Percentiles rank a stretch among this genome's conserved stretches.
Conservation (phyloP, 2,113 vertebrate genomes). For the Cisticola juncidis region DNA sequence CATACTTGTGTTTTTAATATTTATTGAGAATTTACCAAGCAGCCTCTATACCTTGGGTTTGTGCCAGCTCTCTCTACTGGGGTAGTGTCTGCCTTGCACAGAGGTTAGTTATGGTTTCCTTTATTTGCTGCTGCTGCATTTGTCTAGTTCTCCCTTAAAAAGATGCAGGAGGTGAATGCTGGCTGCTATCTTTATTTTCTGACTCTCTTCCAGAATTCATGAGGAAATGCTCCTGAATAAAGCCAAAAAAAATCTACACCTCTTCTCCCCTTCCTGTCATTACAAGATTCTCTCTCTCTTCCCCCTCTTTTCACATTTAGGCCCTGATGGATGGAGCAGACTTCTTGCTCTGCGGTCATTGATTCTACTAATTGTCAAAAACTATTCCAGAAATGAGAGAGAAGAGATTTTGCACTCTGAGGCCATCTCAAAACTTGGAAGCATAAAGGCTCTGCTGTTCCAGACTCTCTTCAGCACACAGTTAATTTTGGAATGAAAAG, state of each 20-base stretch:
- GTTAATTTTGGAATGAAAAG: conserved; percentile 33
- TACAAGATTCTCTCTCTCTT: conserved; percentile 6
- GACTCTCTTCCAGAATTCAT: conserved; percentile 25
- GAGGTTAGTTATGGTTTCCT: not conserved
- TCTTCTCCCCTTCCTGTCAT: conserved; percentile 43
- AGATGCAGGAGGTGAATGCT: conserved; percentile 19
- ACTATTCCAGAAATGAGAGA: conserved; percentile 19
- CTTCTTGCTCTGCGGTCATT: conserved; percentile 1
- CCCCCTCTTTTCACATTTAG: conserved; percentile 9
- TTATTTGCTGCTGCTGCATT: not conserved
- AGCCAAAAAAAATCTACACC: conserved; percentile 26
- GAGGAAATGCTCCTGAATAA: conserved; percentile 38
- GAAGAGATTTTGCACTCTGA: not conserved
- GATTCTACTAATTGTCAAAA: conserved; percentile 51
- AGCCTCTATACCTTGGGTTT: not conserved
- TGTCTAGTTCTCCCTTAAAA: conserved; percentile 15
- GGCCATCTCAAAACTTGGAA: conserved; percentile 24
- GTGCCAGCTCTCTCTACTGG: not conserved
- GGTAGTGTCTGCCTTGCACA: not conserved
- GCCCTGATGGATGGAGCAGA: conserved; percentile 46
- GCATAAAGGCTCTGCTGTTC: not conserved
- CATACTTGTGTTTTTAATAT: not conserved
- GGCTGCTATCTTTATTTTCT: conserved; percentile 50
- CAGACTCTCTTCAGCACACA: conserved; percentile 8
- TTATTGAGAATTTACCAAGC: not conserved